phyloP scores from a whole-genome alignment of 2,888 invertebrate species.

The Caenorhabditis imperialis region DNA sequence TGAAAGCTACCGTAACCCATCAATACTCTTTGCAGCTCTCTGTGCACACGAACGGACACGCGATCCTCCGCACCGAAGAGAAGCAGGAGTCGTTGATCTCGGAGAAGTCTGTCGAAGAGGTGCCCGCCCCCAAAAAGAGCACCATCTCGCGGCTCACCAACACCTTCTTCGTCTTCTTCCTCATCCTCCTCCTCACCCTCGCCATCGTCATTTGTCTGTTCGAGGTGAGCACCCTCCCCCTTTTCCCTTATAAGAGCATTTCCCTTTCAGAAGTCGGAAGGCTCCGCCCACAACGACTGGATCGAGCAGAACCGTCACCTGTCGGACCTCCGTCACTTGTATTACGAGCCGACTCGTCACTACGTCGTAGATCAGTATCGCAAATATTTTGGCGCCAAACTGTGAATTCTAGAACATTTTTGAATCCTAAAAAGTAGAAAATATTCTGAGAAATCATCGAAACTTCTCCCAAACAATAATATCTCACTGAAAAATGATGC shows the following conservation, averaged over 20 bases:
- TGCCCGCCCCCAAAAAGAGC: not conserved
- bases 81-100: slow-evolving; percentile 27
- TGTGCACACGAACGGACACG: slow-evolving; percentile 18
- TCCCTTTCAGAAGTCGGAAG: slow-evolving; percentile 46
- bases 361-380: slow-evolving; percentile 56
- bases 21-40: too few species aligned
- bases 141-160: slow-evolving; percentile 27
- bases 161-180: slow-evolving; percentile 41
- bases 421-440: not conserved
- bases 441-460: too few species aligned
- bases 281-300: slow-evolving; percentile 50
- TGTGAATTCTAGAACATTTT: slow-evolving; percentile 10
- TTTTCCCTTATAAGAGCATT: not conserved
- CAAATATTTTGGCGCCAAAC: slow-evolving; percentile 47
- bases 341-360: slow-evolving; percentile 65
- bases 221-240: slow-evolving; percentile 40
- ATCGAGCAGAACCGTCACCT: slow-evolving; percentile 56
- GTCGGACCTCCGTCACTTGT: slow-evolving; percentile 56
- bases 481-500: not conserved
- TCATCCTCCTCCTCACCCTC: slow-evolving; percentile 52
- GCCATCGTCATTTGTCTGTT: slow-evolving; percentile 49
- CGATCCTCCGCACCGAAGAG: slow-evolving; percentile 16
- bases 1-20: not conserved
- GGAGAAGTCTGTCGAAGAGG: not conserved
- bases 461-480: not conserved